A percentile compares a stretch with the other conserved stretches of the same genome.
Evolutionary conservation across 2,888 invertebrate genomes (phyloP).

Genomic region (Tachina lurida): DNA sequence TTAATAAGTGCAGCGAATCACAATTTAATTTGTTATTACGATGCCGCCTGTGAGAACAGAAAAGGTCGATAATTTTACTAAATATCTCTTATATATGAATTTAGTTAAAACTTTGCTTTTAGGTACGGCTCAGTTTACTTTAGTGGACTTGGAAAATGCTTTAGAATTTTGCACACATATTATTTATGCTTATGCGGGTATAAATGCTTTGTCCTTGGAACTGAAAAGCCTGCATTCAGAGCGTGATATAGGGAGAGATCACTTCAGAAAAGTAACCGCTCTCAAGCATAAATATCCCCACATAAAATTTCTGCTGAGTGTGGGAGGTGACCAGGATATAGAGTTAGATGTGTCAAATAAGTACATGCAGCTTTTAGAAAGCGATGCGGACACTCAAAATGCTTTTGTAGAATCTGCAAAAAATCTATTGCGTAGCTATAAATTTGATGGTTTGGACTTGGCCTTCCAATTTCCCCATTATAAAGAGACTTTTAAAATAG

Average conservation of each 20-base stretch:
- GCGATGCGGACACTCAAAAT: slow-evolving; percentile 86
- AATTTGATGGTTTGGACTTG: slow-evolving; percentile 94
- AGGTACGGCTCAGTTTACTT: slow-evolving; percentile 91
- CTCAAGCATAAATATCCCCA: slow-evolving; percentile 88
- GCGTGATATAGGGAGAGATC: slow-evolving; percentile 87
- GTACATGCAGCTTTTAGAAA: slow-evolving; percentile 88
- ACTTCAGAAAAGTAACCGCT: slow-evolving; percentile 88
- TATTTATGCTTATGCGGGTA: slow-evolving; percentile 90
- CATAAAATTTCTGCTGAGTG: slow-evolving; percentile 88
- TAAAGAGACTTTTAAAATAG: slow-evolving; percentile 87
- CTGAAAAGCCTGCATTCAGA: slow-evolving; percentile 88
- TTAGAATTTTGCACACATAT: slow-evolving; percentile 91
- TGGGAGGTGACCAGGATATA: slow-evolving; percentile 89
- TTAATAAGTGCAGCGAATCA: slow-evolving; percentile 21
- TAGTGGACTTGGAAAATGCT: slow-evolving; percentile 88
- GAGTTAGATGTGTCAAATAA: slow-evolving; percentile 87
- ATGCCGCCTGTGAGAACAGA: slow-evolving; percentile 53
- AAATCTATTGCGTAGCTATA: slow-evolving; percentile 88
- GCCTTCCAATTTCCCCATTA: slow-evolving; percentile 92
- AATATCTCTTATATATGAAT: background rate
- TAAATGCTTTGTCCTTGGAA: slow-evolving; percentile 88
- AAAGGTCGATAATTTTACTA: slow-evolving; percentile 38
- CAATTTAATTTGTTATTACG: slow-evolving; percentile 68
- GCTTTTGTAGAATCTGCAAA: slow-evolving; percentile 90
- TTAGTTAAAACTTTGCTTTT: background rate